Base-by-base conservation (phyloP, 2,113 vertebrate genomes). In the Tetrax tetrax region DNA sequence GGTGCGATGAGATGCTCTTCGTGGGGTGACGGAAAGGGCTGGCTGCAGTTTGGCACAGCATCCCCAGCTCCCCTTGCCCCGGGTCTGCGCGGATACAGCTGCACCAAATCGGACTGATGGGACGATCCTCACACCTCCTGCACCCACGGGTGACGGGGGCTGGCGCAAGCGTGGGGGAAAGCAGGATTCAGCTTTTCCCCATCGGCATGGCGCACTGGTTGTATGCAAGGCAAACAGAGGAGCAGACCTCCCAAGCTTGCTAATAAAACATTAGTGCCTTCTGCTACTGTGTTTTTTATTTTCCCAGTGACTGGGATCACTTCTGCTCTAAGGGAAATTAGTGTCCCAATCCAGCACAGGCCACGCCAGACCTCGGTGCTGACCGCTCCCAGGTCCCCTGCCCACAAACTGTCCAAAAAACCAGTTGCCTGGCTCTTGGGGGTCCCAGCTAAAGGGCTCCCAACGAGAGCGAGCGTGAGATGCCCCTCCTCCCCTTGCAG, bases 71-170 rank as follows among this genome's bases (percentile, higher is more conserved):
- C 57, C 8, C n/a, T 45, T 6, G 0, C 23, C 64, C 0, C 4
- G 20, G n/a, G 33, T 33, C 69, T 18, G 43, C 2, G 0, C 0
- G 7, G 63, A 16, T 59, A 33, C 0, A 0, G 2, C 12, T 0
- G 48, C 61, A n/a, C 0, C 1, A 60, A 25, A 31, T 7, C 1
- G 0, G 47, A 35, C 33, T 4, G 47, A 19, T 0, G 3, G 59
- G 45, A 24, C 3, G 6, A 25, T 13, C 33, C 90, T 53, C 47
- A 4, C 9, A 6, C 59, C 48, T 59, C 68, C 50, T 1, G 2
- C 19, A 19, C 31, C 53, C 47, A 7, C 0, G 4, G 38, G 60
- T 16, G 53, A 12, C 7, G 1, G 12, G 14, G 45, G 37, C 5
- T 64, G 19, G 25, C 8, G 25, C 14, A 23, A 76, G 57, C 1